Percentiles rank a stretch among this genome's conserved stretches.
Conservation (phyloP, 2,797 vertebrate genomes). For the Gobio occitaniae region DNA sequence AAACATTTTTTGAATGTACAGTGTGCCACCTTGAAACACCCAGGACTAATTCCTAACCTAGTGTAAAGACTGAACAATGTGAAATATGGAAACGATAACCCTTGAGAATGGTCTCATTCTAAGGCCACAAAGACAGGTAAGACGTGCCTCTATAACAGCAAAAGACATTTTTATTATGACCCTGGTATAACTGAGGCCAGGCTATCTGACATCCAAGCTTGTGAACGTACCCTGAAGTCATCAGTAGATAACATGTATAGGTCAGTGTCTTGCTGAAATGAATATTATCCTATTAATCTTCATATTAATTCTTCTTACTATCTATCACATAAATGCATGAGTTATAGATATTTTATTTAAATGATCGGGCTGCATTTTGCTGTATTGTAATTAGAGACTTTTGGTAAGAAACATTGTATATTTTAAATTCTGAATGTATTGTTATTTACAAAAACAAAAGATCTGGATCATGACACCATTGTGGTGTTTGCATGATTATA, state of each 20-base stretch:
- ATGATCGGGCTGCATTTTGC: not conserved
- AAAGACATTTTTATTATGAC: not conserved
- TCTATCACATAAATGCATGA: not conserved
- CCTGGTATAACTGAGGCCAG: constrained; percentile 3
- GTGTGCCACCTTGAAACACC: not conserved
- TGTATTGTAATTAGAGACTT: not conserved
- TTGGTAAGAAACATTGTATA: not conserved
- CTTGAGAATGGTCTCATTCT: not conserved
- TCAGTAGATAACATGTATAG: not conserved
- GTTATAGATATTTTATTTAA: not conserved
- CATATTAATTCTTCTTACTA: not conserved
- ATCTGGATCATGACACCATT: not conserved
- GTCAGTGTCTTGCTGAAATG: not conserved
- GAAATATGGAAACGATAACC: not conserved
- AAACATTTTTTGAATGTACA: not conserved
- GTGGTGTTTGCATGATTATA: not conserved
- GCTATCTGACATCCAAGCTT: not conserved
- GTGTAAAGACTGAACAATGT: not conserved
- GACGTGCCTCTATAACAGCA: not conserved
- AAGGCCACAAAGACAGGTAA: not conserved
- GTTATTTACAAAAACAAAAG: not conserved
- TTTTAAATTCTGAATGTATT: not conserved
- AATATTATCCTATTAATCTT: too few relatives aligned
- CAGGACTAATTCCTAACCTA: not conserved
- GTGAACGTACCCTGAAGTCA: not conserved